These are phyloP conservation scores for Cephalopterus ornatus DNA, from an alignment of 2,113 vertebrate genomes.

Conservation along the genomic window DNA sequence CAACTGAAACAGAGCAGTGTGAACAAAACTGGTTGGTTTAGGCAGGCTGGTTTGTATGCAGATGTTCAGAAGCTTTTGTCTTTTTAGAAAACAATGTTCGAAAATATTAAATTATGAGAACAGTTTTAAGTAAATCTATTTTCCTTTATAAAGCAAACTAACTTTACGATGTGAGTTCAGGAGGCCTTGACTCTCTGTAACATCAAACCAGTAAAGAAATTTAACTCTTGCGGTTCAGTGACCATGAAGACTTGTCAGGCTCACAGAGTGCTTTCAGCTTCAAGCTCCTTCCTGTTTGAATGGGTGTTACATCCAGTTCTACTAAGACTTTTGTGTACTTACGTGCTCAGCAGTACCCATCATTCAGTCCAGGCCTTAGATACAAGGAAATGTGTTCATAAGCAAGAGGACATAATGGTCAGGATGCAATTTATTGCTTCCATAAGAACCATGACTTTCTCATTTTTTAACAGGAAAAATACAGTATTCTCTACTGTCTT, in stretches of 20 bases:
- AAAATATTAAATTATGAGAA: neutral
- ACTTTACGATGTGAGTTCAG: neutral
- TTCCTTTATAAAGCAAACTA: neutral
- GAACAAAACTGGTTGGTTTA: neutral
- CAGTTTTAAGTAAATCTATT: neutral
- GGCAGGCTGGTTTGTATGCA: neutral
- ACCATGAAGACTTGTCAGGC: neutral
- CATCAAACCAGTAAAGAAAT: neutral
- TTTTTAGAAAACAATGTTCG: neutral
- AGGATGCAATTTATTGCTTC: neutral
- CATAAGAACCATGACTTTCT: accelerated
- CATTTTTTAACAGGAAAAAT: neutral
- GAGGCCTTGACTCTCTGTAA: neutral
- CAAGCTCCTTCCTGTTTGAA: neutral
- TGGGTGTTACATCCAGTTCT: neutral
- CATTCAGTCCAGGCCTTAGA: neutral
- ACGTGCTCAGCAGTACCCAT: neutral
- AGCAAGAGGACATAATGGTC: neutral
- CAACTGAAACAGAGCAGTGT: accelerated
- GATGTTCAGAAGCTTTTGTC: neutral
- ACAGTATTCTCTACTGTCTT: neutral
- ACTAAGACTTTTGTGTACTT: neutral
- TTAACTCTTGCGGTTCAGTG: neutral
- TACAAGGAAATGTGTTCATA: neutral
- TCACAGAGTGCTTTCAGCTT: neutral